These are phyloP conservation scores for Reticulitermes lucifugus DNA, from an alignment of 2,888 invertebrate genomes.

Conservation along the genomic window DNA sequence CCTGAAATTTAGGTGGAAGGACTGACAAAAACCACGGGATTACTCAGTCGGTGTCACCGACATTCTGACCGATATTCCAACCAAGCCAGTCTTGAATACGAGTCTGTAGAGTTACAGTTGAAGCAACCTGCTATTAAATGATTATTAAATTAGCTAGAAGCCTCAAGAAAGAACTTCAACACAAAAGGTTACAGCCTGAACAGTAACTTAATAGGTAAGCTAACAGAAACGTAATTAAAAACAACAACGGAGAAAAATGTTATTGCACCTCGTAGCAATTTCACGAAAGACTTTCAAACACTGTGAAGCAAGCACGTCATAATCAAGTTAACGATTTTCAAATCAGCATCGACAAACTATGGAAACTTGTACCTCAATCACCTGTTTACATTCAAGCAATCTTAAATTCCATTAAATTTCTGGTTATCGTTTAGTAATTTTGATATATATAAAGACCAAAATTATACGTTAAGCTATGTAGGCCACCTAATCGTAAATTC, in stretches of 20 bases:
- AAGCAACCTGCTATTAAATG: too few species aligned
- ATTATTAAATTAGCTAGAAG: neutral
- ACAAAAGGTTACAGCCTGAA: neutral
- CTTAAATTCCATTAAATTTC: conserved; percentile 17
- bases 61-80: too few species aligned
- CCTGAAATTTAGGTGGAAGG: too few species aligned
- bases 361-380: neutral
- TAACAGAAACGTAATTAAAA: conserved; percentile 1
- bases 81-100: too few species aligned
- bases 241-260: neutral
- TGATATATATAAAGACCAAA: neutral
- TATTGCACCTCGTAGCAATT: conserved; percentile 1
- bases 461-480: conserved; percentile 16
- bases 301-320: neutral
- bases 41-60: too few species aligned
- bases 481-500: conserved; percentile 21
- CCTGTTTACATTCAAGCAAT: neutral
- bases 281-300: neutral
- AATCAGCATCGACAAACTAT: neutral
- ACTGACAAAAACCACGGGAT: too few species aligned
- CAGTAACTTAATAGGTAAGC: neutral
- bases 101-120: too few species aligned
- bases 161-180: neutral
- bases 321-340: neutral
- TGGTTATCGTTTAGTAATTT: conserved; percentile 25